A percentile compares a stretch with the other conserved stretches of the same genome.
phyloP scores from a whole-genome alignment of 2,113 vertebrate genomes.

The Trogon surrucura region DNA sequence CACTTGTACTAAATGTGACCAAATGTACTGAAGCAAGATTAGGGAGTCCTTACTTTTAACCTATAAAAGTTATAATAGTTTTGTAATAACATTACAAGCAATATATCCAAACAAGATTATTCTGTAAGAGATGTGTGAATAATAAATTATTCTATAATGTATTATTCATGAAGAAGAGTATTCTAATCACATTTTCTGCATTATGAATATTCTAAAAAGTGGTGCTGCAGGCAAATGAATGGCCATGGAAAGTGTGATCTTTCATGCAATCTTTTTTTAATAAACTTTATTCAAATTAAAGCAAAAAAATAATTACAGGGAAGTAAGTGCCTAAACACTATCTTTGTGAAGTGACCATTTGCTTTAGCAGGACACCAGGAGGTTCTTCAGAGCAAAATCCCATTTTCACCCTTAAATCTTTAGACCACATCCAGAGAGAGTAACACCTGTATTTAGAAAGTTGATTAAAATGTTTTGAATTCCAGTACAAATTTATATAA shows the following conservation, averaged over 20 bases:
- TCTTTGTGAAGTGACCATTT: neutral
- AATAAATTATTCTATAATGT: conserved; percentile 6
- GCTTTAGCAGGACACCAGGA: neutral
- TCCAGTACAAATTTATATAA: neutral
- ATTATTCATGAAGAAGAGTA: conserved; percentile 27
- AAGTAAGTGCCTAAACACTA: neutral
- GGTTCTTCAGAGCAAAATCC: neutral
- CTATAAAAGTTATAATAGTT: neutral
- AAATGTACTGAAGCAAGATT: neutral
- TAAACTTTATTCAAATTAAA: conserved; percentile 39
- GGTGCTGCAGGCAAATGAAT: conserved; percentile 27
- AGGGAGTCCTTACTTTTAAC: neutral
- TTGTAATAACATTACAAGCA: neutral
- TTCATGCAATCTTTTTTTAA: conserved; percentile 19
- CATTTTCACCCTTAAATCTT: neutral
- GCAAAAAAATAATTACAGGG: neutral
- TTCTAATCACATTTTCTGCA: conserved; percentile 43
- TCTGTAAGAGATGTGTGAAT: neutral
- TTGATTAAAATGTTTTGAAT: neutral
- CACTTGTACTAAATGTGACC: neutral
- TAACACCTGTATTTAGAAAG: neutral
- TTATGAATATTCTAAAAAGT: conserved; percentile 37
- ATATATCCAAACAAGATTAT: neutral
- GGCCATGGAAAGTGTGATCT: neutral
- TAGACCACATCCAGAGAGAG: neutral